Evolutionary conservation across 1,140 invertebrate genomes (phyloP), one percentile per base, ranked within the genome.

Genomic region (Drosophila lowei): DNA sequence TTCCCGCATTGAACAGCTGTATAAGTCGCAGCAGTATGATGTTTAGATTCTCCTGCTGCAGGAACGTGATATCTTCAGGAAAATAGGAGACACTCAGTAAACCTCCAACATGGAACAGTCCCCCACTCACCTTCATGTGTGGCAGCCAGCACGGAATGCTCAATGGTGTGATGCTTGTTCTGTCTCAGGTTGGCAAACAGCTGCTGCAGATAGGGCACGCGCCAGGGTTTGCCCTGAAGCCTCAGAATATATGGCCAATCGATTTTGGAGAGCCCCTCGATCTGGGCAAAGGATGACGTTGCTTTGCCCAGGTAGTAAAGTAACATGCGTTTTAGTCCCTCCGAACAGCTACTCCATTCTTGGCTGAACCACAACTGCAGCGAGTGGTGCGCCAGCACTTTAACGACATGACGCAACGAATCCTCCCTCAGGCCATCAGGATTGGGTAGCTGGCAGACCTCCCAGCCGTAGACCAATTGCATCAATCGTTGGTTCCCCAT

Each of bases 331-430:
- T 70, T 77, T 0, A 76, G 68, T 6, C 58, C 72, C 1, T 71
- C 46, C 2, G 72, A 72, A 50, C 89, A 81, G 9, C 50, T 58
- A 0, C 47, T 67, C 89, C 89, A 90, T 47, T 90, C 89, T 43
- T 88, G 79, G 38, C 89, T 84, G 15, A 90, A 89, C 74, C 64
- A 77, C 44, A 90, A 16, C 16, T 81, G 79, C 52, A 90, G 43
- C 6, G 89, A 76, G 49, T 90, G 78, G 13, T 89, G 79, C 1
- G 75, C 64, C 38, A 90, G 52, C 23, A 84, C 61, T 18, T 61
- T 75, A n/a, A 72, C 56, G 2, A 89, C 67, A 13, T 73, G 66
- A 2, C 47, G 28, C 13, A 90, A 28, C 0, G 70, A 43, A 8
- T 79, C 73, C 2, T 72, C 73, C 15, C 63, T 47, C 0, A 76